Evolutionary conservation across 2,797 vertebrate genomes (phyloP), one percentile per base, ranked within the genome.

Genomic region (Anableps anableps): DNA sequence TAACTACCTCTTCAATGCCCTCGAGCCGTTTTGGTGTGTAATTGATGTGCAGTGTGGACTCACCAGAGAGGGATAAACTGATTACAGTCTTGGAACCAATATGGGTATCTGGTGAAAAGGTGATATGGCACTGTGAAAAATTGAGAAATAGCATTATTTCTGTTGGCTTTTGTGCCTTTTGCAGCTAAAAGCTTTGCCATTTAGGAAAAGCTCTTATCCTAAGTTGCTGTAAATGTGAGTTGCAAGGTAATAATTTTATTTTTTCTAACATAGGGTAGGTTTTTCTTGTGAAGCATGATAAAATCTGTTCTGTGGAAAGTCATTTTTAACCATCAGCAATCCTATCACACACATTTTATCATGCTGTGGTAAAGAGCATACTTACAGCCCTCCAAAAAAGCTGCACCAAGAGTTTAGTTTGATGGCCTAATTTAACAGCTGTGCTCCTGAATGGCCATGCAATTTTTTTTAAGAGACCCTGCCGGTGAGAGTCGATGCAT

Each of bases 341-440:
- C 26, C 62, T 34, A 41, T 78, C 29, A 76, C 62, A 76, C 78
- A 47, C 43, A 60, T 58, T 76, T 80, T 82, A 26, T 58, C 75
- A 58, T 23, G 23, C 9, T 76, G 81, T 68, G 76, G 70, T 89
- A 82, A 88, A 90, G 86, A 58, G 47, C 72, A 74, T 29, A 78
- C 78, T 81, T 78, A 80, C 75, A 68, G 19, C 68, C 41, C 38
- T 66, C 48, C 72, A 58, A 58, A 19, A 83, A 88, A 78, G 43
- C 17, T 31, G 47, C 78, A 80, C 74, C 72, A 48, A 74, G 74
- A 76, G 72, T 74, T 50, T 31, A 31, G 2, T 81, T 80, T 76
- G 80, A 92, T 88, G 86, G 88, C 81, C 80, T 91, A 72, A 90
- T 92, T 91, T 77, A 81, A 72, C 86, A 82, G 84, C 48, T 73